These are phyloP conservation scores for Carcinoscorpius rotundicauda DNA, from an alignment of 1,140 invertebrate species.

Conservation along the genomic window DNA sequence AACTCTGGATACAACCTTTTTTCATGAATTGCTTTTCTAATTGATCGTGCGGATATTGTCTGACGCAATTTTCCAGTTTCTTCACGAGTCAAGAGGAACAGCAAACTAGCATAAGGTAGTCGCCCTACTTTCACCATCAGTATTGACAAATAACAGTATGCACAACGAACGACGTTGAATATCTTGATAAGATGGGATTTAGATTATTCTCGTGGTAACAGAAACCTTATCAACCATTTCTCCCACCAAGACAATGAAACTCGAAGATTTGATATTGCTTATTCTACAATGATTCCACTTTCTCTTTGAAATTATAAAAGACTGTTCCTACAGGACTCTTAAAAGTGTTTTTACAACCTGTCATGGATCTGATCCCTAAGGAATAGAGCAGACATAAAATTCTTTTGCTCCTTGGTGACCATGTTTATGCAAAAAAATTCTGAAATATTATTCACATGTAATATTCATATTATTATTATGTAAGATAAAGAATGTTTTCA, in stretches of 20 bases:
- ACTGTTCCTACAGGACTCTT: slow-evolving; percentile 29
- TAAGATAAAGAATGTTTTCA: too few species aligned
- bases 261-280: too few species aligned
- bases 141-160: slow-evolving; percentile 43
- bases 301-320: neutral
- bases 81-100: slow-evolving; percentile 53
- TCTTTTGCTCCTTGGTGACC: slow-evolving; percentile 61
- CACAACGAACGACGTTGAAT: slow-evolving; percentile 47
- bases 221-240: slow-evolving; percentile 37
- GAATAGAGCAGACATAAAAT: slow-evolving; percentile 51
- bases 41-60: slow-evolving; percentile 40
- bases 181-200: slow-evolving; percentile 48
- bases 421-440: slow-evolving; percentile 49
- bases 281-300: too few species aligned
- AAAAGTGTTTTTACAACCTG: slow-evolving; percentile 48
- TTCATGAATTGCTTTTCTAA: slow-evolving; percentile 50
- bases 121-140: slow-evolving; percentile 46
- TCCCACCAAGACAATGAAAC: slow-evolving; percentile 17
- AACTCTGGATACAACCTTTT: slow-evolving; percentile 43
- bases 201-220: slow-evolving; percentile 52
- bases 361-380: slow-evolving; percentile 50
- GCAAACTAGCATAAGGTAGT: slow-evolving; percentile 49
- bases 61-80: slow-evolving; percentile 49
- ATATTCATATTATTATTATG: too few species aligned
- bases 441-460: slow-evolving; percentile 37